A percentile compares a stretch with the other conserved stretches of the same genome.
These are phyloP conservation scores for Nemotelus pantherinus DNA, from an alignment of 2,888 invertebrate species.

Conservation along the genomic window DNA sequence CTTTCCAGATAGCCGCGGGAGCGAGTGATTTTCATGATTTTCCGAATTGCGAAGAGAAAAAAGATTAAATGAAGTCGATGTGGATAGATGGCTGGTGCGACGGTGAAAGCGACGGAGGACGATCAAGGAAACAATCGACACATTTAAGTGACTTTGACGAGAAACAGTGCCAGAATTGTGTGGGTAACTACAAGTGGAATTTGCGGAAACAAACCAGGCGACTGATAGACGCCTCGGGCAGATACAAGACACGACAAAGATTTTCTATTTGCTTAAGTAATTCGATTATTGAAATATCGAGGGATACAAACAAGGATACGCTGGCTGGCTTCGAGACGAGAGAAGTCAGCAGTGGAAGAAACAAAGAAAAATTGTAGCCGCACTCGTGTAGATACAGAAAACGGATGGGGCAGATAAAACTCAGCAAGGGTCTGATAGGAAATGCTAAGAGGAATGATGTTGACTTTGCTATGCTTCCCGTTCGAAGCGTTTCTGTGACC, in stretches of 20 bases:
- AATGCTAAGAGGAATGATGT: neutral
- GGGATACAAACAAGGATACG: slow-evolving; percentile 7
- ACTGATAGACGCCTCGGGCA: slow-evolving; percentile 19
- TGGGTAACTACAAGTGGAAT: neutral
- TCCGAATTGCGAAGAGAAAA: no score
- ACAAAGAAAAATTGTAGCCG: neutral
- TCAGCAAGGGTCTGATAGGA: slow-evolving; percentile 12
- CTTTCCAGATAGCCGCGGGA: neutral
- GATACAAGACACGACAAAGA: neutral
- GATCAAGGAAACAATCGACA: neutral
- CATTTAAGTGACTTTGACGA: neutral
- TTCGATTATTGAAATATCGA: slow-evolving; percentile 37
- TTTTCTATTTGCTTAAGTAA: slow-evolving; percentile 29
- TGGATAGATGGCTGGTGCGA: no score
- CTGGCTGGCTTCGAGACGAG: neutral
- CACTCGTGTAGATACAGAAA: neutral
- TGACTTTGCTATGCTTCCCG: neutral
- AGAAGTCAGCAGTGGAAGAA: neutral
- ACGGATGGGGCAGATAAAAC: neutral
- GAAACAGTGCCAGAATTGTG: neutral
- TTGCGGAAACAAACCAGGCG: slow-evolving; percentile 3
- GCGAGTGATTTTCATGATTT: neutral
- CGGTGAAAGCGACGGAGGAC: no score
- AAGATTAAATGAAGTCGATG: no score
- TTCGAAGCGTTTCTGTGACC: neutral